A percentile compares a stretch with the other conserved stretches of the same genome.
Evolutionary conservation across 2,797 vertebrate genomes (phyloP).

Genomic region (Enteromius thamalakanensis): DNA sequence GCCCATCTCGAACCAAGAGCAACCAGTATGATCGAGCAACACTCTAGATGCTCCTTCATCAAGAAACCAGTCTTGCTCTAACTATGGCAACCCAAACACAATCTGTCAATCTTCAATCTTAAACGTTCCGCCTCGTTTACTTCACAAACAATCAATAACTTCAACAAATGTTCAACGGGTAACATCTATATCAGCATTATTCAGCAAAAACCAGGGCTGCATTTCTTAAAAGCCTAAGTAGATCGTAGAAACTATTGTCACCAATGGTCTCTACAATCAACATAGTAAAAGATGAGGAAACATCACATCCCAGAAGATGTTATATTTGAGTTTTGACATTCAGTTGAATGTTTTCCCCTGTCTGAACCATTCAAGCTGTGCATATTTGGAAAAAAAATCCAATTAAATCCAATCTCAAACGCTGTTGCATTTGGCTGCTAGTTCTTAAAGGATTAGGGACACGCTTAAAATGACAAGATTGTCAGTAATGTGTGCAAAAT

Average conservation of each 20-base stretch:
- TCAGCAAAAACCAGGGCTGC: constrained; percentile 13
- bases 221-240: background rate
- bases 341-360: background rate
- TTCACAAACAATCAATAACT: constrained; percentile 27
- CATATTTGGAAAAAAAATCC: constrained; percentile 8
- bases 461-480: constrained; percentile 27
- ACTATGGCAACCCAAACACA: background rate
- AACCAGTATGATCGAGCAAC: background rate
- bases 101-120: constrained; percentile 51
- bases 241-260: background rate
- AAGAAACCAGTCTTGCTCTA: constrained; percentile 31
- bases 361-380: background rate
- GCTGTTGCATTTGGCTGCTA: constrained; percentile 28
- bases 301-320: constrained; percentile 4
- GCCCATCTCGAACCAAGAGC: constrained; percentile 26
- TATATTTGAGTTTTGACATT: constrained; percentile 20
- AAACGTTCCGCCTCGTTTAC: constrained; percentile 19
- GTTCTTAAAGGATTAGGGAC: constrained; percentile 32
- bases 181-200: constrained; percentile 29
- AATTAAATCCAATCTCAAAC: constrained; percentile 22
- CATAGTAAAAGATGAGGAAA: background rate
- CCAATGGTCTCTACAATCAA: background rate
- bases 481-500: constrained; percentile 15
- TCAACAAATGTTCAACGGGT: constrained; percentile 38
- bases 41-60: constrained; percentile 2